These are phyloP conservation scores for Microcebus ravelobensis DNA, from an alignment of 2,113 vertebrate genomes.

Conservation along the genomic window DNA sequence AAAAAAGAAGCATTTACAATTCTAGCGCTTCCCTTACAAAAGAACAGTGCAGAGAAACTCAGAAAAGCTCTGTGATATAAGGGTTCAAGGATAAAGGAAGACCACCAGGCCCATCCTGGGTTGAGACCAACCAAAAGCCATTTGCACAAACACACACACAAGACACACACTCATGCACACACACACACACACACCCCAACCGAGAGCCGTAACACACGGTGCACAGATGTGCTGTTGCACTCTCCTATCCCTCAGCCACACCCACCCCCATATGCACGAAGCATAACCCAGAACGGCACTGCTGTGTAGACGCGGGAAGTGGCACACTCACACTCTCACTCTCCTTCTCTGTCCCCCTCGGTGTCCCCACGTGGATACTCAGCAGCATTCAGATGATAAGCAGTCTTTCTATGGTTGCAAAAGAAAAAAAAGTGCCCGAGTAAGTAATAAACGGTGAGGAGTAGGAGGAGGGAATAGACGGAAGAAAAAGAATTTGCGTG, in stretches of 20 bases:
- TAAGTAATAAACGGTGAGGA: neutral
- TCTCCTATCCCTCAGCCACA: neutral
- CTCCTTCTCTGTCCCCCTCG: too few relatives aligned
- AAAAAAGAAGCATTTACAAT: neutral
- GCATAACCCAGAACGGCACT: neutral
- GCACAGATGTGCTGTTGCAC: neutral
- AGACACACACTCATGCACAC: neutral
- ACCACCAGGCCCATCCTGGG: neutral
- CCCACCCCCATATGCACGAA: neutral
- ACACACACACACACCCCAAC: neutral
- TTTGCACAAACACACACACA: neutral
- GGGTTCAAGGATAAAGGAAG: neutral
- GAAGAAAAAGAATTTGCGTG: neutral
- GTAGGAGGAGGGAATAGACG: neutral
- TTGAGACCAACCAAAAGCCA: neutral
- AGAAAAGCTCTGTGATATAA: neutral
- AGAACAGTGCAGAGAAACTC: neutral
- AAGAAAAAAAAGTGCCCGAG: neutral
- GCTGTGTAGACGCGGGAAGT: too few relatives aligned
- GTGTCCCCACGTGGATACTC: too few relatives aligned
- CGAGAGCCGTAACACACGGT: rapidly evolving
- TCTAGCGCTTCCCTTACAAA: neutral
- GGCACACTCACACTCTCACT: neutral
- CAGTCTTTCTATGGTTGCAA: neutral
- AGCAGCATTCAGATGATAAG: neutral